phyloP scores from a whole-genome alignment of 2,888 invertebrate genomes.

The Quadriops clusia region DNA sequence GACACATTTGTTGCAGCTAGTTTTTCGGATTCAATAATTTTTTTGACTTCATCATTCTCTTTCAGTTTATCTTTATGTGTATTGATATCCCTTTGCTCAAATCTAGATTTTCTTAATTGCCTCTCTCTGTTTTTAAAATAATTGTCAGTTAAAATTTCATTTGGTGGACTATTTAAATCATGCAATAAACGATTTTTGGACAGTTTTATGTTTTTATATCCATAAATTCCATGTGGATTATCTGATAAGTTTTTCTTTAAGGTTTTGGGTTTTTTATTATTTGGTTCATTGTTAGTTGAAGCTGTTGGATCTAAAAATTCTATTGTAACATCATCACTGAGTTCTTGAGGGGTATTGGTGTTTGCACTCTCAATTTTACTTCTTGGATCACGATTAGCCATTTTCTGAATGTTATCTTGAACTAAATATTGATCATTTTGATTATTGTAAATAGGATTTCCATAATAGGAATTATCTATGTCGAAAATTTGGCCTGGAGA shows the following conservation, averaged over 20 bases:
- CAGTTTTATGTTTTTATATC: constrained; percentile 30
- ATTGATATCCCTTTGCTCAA: constrained; percentile 33
- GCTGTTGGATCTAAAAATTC: too few relatives aligned
- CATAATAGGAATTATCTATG: too few relatives aligned
- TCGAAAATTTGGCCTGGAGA: too few relatives aligned
- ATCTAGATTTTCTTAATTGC: constrained; percentile 30
- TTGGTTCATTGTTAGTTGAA: constrained; percentile 14
- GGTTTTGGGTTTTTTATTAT: constrained; percentile 12
- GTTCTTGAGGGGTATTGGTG: too few relatives aligned
- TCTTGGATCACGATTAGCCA: constrained; percentile 28
- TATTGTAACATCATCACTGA: too few relatives aligned
- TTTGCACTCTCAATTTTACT: constrained; percentile 22
- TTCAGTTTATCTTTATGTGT: constrained; percentile 29
- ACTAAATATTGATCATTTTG: constrained; percentile 21
- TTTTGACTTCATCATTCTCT: constrained; percentile 29
- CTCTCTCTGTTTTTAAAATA: constrained; percentile 33
- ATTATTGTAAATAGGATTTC: too few relatives aligned
- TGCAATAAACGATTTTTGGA: constrained; percentile 30
- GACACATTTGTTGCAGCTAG: constrained; percentile 24
- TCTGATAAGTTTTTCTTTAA: constrained; percentile 29
- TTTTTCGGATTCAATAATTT: constrained; percentile 27
- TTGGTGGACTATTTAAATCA: constrained; percentile 32
- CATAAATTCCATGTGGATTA: constrained; percentile 27
- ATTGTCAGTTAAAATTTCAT: constrained; percentile 34
- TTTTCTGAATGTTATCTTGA: constrained; percentile 16